phyloP scores from a whole-genome alignment of 2,797 vertebrate genomes.

The Rhinophrynus dorsalis region DNA sequence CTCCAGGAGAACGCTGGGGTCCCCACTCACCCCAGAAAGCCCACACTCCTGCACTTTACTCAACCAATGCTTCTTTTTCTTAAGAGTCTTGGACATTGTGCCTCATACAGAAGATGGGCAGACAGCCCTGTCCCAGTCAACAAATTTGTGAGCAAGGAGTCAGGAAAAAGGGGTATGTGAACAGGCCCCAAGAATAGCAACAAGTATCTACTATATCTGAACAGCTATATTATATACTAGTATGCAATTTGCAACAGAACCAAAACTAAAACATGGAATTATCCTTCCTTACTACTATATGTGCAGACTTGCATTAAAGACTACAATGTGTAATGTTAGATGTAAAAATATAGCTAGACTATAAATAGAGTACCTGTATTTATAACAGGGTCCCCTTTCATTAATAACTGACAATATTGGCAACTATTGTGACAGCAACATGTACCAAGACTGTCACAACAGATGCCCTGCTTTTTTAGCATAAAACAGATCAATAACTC shows the following conservation, averaged over 20 bases:
- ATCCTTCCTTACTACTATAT: too few relatives aligned
- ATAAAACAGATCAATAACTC: not conserved
- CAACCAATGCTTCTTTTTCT: conserved; percentile 95
- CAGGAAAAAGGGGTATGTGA: too few relatives aligned
- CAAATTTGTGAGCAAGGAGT: not conserved
- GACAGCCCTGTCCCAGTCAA: not conserved
- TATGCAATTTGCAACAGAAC: too few relatives aligned
- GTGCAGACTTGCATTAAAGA: too few relatives aligned
- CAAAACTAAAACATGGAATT: too few relatives aligned
- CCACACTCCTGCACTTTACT: conserved; percentile 90
- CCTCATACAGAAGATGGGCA: conserved; percentile 23
- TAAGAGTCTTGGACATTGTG: conserved; percentile 92
- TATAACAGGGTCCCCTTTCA: not conserved
- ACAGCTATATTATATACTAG: too few relatives aligned
- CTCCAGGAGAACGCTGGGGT: conserved; percentile 68
- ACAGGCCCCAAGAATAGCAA: too few relatives aligned
- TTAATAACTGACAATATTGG: not conserved
- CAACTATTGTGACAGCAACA: not conserved
- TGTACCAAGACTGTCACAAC: not conserved
- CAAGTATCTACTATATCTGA: too few relatives aligned
- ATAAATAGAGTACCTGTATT: too few relatives aligned
- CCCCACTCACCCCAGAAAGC: conserved; percentile 75
- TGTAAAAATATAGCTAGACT: too few relatives aligned
- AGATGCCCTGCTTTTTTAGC: not conserved
- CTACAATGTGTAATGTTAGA: too few relatives aligned